Evolutionary conservation across 2,797 vertebrate genomes (phyloP), one percentile per base, ranked within the genome.

Genomic region (Acrossocheilus fasciatus): DNA sequence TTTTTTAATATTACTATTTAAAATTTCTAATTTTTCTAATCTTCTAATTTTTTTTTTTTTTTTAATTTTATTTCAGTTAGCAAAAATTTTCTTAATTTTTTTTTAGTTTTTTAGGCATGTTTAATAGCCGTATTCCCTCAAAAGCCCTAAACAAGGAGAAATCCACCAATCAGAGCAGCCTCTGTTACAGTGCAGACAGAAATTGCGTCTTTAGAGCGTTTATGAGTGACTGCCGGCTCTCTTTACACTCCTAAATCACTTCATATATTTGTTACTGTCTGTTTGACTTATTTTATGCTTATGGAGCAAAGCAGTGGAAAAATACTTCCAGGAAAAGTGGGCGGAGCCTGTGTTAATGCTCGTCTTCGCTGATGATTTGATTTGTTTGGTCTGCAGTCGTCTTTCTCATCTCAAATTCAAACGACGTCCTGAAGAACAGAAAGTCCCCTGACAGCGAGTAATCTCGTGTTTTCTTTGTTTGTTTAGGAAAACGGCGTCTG

Each of bases 401-500:
- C 17, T 39, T 39, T 69, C 66, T 36, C 36, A 11, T 39, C 54
- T 57, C 54, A 3, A 57, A 57, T 7, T 57, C 54, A 69, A 69
- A 20, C 0, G 17, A 20, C 1, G 1, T 10, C 2, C 17, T 39
- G 66, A 20, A 66, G 30, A 8, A 57, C 54, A 57, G 54, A 57
- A 8, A 23, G 1, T n/a, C 23, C 9, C 3, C 23, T 59, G 57
- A 1, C 23, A 1, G 23, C 8, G 8, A 20, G 57, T 47, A 11
- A n/a, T 41, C 62, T 78, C 18, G 15, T 52, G 59, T 77, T 39
- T 72, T 39, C 57, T 45, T 47, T 73, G 62, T 70, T 62, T 50
- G 0, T 45, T 78, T 81, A 96, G 95, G 94, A 41, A 94, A 93
- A 82, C 91, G 93, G 62, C 74, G 87, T 81, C 85, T 96, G 39